phyloP scores from a whole-genome alignment of 2,797 vertebrate genomes.

The Hyperoplus immaculatus region DNA sequence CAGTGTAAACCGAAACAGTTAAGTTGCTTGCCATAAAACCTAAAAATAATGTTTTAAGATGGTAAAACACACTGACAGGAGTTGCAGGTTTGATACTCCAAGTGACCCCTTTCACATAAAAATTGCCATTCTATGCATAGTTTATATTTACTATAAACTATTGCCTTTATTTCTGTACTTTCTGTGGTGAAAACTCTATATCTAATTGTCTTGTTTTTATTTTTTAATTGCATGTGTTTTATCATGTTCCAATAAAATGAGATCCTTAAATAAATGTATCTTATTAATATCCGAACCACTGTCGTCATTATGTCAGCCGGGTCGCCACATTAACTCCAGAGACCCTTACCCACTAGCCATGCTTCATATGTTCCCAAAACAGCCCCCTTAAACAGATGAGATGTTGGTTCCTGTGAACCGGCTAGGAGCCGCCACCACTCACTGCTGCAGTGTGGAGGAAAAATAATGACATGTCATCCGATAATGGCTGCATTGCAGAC shows the following conservation, averaged over 20 bases:
- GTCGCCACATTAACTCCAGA: slow-evolving; percentile 46
- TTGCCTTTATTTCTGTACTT: too few species aligned
- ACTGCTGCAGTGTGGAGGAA: slow-evolving; percentile 58
- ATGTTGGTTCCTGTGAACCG: slow-evolving; percentile 71
- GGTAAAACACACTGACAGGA: not conserved
- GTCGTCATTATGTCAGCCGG: slow-evolving; percentile 19
- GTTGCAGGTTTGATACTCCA: not conserved
- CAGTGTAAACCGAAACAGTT: not conserved
- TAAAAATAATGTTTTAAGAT: not conserved
- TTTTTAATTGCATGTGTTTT: not conserved
- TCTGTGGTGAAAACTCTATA: not conserved
- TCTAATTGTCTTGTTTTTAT: not conserved
- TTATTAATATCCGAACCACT: slow-evolving; percentile 50
- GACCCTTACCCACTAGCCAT: slow-evolving; percentile 51
- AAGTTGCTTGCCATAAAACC: not conserved
- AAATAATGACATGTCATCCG: slow-evolving; percentile 81
- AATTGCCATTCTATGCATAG: not conserved
- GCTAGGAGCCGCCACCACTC: slow-evolving; percentile 58
- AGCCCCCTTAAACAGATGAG: slow-evolving; percentile 59
- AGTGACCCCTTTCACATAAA: not conserved
- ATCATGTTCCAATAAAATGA: not conserved
- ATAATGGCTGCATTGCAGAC: slow-evolving; percentile 81
- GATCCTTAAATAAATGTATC: slow-evolving; percentile 27
- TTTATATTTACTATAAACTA: not conserved
- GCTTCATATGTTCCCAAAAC: slow-evolving; percentile 45